Conservation (phyloP, 1,140 invertebrate genomes). For the Grapholita molesta region DNA sequence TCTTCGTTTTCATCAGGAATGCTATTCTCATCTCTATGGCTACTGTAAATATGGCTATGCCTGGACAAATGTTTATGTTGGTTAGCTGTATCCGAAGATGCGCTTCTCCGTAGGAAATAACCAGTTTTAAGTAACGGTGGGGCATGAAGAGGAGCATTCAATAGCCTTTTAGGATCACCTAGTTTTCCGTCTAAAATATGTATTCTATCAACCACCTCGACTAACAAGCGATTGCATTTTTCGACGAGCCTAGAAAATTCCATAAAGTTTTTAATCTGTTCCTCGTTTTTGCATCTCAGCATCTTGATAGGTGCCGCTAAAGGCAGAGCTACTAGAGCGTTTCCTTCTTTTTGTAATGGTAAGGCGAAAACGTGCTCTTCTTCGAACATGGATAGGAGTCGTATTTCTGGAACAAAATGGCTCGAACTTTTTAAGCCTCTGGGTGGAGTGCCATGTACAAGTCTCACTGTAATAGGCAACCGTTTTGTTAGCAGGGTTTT, state of each 20-base stretch:
- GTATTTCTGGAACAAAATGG: constrained; percentile 90
- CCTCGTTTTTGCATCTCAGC: constrained; percentile 89
- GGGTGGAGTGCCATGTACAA: constrained; percentile 92
- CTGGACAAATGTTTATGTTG: constrained; percentile 75
- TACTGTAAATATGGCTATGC: constrained; percentile 74
- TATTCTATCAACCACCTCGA: constrained; percentile 91
- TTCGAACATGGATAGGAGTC: constrained; percentile 90
- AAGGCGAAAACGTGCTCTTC: constrained; percentile 92
- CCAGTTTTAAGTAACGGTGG: constrained; percentile 77
- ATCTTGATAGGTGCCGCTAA: constrained; percentile 92
- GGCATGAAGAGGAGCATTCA: constrained; percentile 71
- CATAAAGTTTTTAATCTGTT: constrained; percentile 86
- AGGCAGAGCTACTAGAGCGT: constrained; percentile 89
- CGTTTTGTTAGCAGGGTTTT: constrained; percentile 92
- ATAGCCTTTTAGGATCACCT: constrained; percentile 81
- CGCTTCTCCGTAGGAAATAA: constrained; percentile 84
- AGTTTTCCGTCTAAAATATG: constrained; percentile 88
- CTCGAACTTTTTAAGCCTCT: constrained; percentile 87
- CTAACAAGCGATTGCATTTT: constrained; percentile 86
- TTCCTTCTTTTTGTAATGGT: constrained; percentile 88
- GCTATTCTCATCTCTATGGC: constrained; percentile 72
- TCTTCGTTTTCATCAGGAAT: constrained; percentile 94
- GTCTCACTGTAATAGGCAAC: constrained; percentile 92
- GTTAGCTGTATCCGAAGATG: constrained; percentile 85
- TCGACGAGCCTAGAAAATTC: constrained; percentile 90